Evolutionary conservation across 2,113 vertebrate species (phyloP).

Genomic region (Blennius ocellaris): DNA sequence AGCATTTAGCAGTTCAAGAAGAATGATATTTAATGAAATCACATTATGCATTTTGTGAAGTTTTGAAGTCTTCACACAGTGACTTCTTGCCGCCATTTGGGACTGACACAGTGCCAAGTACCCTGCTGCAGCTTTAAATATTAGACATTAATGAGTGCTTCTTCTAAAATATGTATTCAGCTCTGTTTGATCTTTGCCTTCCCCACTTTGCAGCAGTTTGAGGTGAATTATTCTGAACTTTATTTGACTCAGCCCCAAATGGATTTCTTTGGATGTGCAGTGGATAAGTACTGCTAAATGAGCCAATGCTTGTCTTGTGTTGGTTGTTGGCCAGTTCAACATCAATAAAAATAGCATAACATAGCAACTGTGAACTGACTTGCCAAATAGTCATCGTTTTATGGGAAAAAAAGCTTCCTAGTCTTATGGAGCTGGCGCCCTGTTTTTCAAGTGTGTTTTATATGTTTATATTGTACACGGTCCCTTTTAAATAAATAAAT

Average conservation of each 20-base stretch:
- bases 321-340: constrained; percentile 48
- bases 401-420: constrained; percentile 22
- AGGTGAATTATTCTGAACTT: constrained; percentile 63
- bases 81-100: constrained; percentile 37
- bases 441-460: constrained; percentile 26
- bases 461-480: no score
- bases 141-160: constrained; percentile 59
- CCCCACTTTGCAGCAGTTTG: constrained; percentile 21
- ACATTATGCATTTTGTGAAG: constrained; percentile 20
- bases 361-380: constrained; percentile 30
- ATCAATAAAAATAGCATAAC: constrained; percentile 24
- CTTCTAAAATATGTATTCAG: constrained; percentile 63
- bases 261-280: constrained; percentile 45
- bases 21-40: constrained; percentile 37
- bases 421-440: background rate
- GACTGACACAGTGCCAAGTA: constrained; percentile 45
- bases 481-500: no score
- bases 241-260: constrained; percentile 53
- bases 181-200: constrained; percentile 52
- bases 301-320: constrained; percentile 56
- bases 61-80: constrained; percentile 54
- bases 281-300: constrained; percentile 20
- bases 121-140: constrained; percentile 63
- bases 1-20: constrained; percentile 12
- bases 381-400: constrained; percentile 50